Base-by-base conservation (phyloP, 2,888 invertebrate species). In the Agriopis leucophaearia region DNA sequence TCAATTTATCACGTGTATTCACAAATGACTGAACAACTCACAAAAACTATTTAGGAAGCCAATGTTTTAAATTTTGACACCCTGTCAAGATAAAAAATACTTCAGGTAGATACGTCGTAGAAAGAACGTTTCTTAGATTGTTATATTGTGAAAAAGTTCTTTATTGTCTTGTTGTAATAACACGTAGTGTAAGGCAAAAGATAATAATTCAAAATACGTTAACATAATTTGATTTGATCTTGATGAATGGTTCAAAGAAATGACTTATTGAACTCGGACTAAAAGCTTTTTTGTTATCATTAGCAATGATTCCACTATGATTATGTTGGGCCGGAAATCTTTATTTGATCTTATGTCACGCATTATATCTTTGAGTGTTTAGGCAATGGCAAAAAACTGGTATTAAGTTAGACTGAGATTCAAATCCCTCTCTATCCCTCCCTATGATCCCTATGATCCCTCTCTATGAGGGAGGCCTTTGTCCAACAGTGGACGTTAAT, bases 191-290 rank as follows among this genome's bases (percentile, higher is more conserved):
- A 75, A 80, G 70, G 81, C 76, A 78, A 80, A 80, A 78, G 40
- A 56, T 44, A 72, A 74, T 78, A 81, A 84, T 85, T 83, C 79
- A 75, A 81, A 82, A 79, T 82, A 76, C 77, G 78, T 81, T 80
- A 82, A 80, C 78, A 76, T 83, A 85, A 86, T 86, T 82, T 78
- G 79, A 79, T 75, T 72, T 79, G 81, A 85, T 83, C 80, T 79
- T 88, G 88, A 89, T 87, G 81, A 86, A 87, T 86, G 81, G 67
- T 48, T 57, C 44, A 59, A 69, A 68, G 56, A 35, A 64, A 60
- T 60, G 57, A 66, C 61, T 66, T 61, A 62, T 57, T 59, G 59
- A 68, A 45, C 52, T 66, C 35, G 44, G n/a, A 38, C 58, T 51
- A 47, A 66, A 45, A 62, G 61, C 51, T 61, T 66, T 66, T 61